Evolutionary conservation across 2,888 invertebrate species (phyloP), one percentile per base, ranked within the genome.

Genomic region (Esperia sulphurella): DNA sequence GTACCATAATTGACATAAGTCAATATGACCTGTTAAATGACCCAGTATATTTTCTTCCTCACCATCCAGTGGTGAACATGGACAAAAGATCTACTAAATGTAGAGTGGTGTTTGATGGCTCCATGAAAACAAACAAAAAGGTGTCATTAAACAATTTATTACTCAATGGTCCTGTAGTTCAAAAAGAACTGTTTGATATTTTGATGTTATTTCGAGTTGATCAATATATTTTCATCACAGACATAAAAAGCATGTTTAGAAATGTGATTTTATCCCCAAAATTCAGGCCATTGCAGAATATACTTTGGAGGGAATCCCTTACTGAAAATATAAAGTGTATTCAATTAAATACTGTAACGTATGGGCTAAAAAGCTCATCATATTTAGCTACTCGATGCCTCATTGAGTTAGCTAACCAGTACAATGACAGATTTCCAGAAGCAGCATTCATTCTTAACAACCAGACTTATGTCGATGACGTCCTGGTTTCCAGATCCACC

Each of bases 11-110:
- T 33, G 50, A 55, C 33, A 44, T 55, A 12, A 48, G 40, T 31
- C 33, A 44, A 12, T 53, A 50, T 44, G 44, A 53, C 41, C n/a
- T 47, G 7, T 10, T 30, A 4, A 48, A 8, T 13, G 46, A 53
- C 29, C 54, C 57, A 37, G 50, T 51, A 8, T 57, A 54, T 40
- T 57, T 57, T 42, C 40, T 57, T 8, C 51, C 57, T 3, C 57
- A 57, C 31, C 54, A 54, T 38, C 41, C 54, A 30, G 50, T 57
- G 2, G 6, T 38, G 1, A n/a, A 21, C 6, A 9, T 37, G 9
- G 44, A 38, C 12, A 38, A 21, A n/a, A 37, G 12, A 9, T 21
- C 37, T 12, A 44, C 10, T 12, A 37, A 28, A 12, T n/a, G 37
- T 14, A n/a, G 37, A 4, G 44, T 28, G 7, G 44, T 44, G 4